These are phyloP conservation scores for Macropis europaea DNA, from an alignment of 2,888 invertebrate species.

Conservation along the genomic window DNA sequence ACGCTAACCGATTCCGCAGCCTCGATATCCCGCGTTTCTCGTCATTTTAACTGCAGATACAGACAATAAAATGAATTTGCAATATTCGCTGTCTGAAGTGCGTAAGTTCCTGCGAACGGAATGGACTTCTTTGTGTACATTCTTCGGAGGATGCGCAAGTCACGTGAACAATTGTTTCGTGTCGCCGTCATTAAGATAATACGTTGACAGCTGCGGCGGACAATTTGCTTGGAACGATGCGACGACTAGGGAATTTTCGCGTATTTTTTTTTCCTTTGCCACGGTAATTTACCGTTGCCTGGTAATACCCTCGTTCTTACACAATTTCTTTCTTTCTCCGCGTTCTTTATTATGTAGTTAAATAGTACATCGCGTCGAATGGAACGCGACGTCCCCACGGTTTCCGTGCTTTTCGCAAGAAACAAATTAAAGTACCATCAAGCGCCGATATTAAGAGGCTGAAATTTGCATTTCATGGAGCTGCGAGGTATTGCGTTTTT, in stretches of 20 bases:
- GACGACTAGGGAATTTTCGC: constrained; percentile 24
- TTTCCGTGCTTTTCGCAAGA: constrained; percentile 34
- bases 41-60: too few relatives aligned
- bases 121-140: too few relatives aligned
- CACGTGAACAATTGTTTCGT: constrained; percentile 49
- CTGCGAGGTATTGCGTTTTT: constrained; percentile 19
- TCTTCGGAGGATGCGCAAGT: constrained; percentile 36
- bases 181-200: constrained; percentile 52
- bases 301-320: constrained; percentile 9
- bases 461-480: constrained; percentile 23
- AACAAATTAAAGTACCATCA: constrained; percentile 48
- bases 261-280: constrained; percentile 15
- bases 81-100: too few relatives aligned
- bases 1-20: too few relatives aligned
- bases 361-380: constrained; percentile 1
- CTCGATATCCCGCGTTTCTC: too few relatives aligned
- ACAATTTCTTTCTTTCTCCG: constrained; percentile 28
- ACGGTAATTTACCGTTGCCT: constrained; percentile 45
- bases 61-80: too few relatives aligned
- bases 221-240: constrained; percentile 19
- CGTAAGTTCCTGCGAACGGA: too few relatives aligned
- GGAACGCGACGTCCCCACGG: constrained; percentile 1
- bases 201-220: constrained; percentile 48
- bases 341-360: constrained; percentile 13
- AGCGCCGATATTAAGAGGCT: constrained; percentile 18